phyloP scores from a whole-genome alignment of 2,113 vertebrate species.

The Tapirus terrestris region DNA sequence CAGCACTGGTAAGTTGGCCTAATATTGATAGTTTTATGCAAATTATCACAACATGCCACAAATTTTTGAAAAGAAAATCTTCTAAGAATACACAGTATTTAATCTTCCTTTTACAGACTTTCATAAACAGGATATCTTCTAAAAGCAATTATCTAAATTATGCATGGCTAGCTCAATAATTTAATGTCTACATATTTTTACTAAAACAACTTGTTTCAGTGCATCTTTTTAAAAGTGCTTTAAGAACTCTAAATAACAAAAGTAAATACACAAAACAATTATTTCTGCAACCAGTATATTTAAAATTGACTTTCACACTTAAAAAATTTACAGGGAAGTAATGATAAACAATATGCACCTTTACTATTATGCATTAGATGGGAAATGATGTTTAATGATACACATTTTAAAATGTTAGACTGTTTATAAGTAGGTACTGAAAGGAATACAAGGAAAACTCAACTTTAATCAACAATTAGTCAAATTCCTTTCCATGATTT shows the following conservation, averaged over 20 bases:
- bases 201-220: slow-evolving; percentile 77
- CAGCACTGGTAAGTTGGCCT: slow-evolving; percentile 57
- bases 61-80: slow-evolving; percentile 62
- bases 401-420: background rate
- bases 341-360: background rate
- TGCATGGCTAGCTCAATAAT: slow-evolving; percentile 79
- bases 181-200: slow-evolving; percentile 72
- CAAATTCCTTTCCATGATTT: background rate
- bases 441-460: background rate
- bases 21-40: slow-evolving; percentile 74
- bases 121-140: slow-evolving; percentile 71
- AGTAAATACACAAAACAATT: slow-evolving; percentile 58
- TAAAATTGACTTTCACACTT: slow-evolving; percentile 31
- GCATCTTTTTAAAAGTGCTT: slow-evolving; percentile 51
- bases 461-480: background rate
- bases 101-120: slow-evolving; percentile 64
- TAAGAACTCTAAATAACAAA: slow-evolving; percentile 65
- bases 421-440: background rate
- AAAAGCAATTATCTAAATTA: slow-evolving; percentile 84
- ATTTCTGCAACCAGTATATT: slow-evolving; percentile 62
- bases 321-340: slow-evolving; percentile 49
- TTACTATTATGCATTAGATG: background rate
- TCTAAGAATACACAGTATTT: slow-evolving; percentile 48
- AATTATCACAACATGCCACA: slow-evolving; percentile 64
- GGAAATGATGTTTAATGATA: background rate